Evolutionary conservation across 2,797 vertebrate species (phyloP).

Genomic region (Lerista edwardsae): DNA sequence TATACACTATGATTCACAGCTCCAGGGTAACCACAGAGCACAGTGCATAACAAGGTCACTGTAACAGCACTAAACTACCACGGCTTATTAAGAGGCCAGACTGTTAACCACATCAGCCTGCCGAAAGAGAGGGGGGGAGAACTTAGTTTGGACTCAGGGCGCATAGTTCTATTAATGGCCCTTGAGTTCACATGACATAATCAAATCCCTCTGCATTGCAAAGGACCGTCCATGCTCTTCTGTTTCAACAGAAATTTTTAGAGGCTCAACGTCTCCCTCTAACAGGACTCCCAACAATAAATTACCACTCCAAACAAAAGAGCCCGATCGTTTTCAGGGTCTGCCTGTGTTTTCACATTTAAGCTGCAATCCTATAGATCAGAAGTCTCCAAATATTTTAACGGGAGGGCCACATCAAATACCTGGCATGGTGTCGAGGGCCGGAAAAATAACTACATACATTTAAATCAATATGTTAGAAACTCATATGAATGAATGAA

Average conservation of each 20-base stretch:
- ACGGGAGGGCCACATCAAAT: too few relatives aligned
- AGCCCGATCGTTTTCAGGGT: neutral
- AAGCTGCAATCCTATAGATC: neutral
- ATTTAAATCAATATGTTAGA: too few relatives aligned
- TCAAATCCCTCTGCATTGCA: neutral
- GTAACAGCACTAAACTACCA: conserved; percentile 46
- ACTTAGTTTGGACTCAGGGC: neutral
- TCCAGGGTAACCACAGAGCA: conserved; percentile 68
- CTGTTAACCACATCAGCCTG: conserved; percentile 6
- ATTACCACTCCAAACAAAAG: neutral
- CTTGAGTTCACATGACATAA: neutral
- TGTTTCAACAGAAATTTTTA: conserved; percentile 12
- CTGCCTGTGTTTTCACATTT: neutral
- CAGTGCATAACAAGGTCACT: conserved; percentile 57
- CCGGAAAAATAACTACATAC: too few relatives aligned
- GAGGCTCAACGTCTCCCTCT: neutral
- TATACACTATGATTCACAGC: conserved; percentile 64
- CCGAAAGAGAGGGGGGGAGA: conserved; percentile 13
- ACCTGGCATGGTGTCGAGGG: too few relatives aligned
- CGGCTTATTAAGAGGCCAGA: conserved; percentile 47
- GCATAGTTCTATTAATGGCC: neutral
- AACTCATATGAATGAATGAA: too few relatives aligned
- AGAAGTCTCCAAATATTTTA: too few relatives aligned
- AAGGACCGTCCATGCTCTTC: rapidly evolving
- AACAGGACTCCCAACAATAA: neutral